A percentile compares a stretch with the other conserved stretches of the same genome.
These are phyloP conservation scores for Xylota sylvarum DNA, from an alignment of 2,888 invertebrate species.

Conservation along the genomic window DNA sequence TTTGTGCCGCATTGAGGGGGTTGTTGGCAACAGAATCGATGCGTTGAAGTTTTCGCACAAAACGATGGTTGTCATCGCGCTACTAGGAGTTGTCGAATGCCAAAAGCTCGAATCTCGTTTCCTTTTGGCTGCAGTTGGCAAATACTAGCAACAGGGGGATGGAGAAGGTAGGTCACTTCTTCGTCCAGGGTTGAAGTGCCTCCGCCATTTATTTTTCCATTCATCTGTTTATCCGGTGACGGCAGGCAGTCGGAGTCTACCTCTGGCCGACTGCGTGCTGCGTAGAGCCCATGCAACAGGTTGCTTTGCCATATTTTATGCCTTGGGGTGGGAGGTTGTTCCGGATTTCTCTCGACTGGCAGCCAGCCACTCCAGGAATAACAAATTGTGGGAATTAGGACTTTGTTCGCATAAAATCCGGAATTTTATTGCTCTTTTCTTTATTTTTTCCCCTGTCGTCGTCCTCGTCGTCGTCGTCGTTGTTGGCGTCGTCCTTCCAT, in stretches of 20 bases:
- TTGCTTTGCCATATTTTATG: constrained; percentile 42
- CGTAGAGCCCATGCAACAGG: constrained; percentile 70
- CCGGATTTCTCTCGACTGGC: constrained; percentile 40
- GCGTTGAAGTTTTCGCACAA: constrained; percentile 66
- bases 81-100: constrained; percentile 51
- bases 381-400: constrained; percentile 76
- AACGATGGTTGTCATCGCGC: too few relatives aligned
- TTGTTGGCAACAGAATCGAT: constrained; percentile 49
- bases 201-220: constrained; percentile 58
- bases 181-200: constrained; percentile 60
- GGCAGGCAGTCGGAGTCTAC: constrained; percentile 40
- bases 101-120: constrained; percentile 57
- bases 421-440: constrained; percentile 72
- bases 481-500: not conserved
- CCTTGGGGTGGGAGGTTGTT: constrained; percentile 20
- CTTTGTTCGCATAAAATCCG: constrained; percentile 73
- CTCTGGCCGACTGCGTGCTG: constrained; percentile 60
- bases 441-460: constrained; percentile 26
- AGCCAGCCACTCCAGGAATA: constrained; percentile 44
- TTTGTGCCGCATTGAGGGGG: constrained; percentile 50
- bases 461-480: not conserved
- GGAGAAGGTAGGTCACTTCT: constrained; percentile 50
- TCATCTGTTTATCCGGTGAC: constrained; percentile 55
- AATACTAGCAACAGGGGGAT: not conserved
- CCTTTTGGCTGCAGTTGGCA: constrained; percentile 18